phyloP scores from a whole-genome alignment of 2,113 vertebrate species.

The Murina feae region DNA sequence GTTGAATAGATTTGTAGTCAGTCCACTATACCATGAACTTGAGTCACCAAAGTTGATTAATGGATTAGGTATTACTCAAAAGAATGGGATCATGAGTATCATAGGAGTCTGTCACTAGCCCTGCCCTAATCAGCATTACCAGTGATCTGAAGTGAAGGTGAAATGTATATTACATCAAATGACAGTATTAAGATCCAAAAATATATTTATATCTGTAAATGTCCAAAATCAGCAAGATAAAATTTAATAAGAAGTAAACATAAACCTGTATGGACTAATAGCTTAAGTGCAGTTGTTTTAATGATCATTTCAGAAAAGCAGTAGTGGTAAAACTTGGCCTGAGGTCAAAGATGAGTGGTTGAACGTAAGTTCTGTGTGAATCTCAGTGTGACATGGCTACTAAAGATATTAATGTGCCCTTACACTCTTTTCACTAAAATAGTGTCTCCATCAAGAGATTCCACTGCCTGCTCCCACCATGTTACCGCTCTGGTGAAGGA shows the following conservation, averaged over 20 bases:
- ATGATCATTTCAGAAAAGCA: not conserved
- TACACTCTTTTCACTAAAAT: not conserved
- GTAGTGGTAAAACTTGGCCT: not conserved
- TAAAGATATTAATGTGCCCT: not conserved
- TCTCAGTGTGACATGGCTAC: not conserved
- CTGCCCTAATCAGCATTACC: not conserved
- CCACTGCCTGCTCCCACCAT: not conserved
- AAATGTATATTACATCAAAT: not conserved
- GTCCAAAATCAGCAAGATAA: not conserved
- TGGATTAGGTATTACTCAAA: not conserved
- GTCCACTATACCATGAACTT: not conserved
- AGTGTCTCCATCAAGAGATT: not conserved
- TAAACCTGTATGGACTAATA: not conserved
- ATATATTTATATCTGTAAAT: not conserved
- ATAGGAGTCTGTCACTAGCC: not conserved
- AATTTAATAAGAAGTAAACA: not conserved
- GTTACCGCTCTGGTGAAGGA: accelerated
- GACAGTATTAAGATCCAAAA: not conserved
- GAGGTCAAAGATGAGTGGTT: not conserved
- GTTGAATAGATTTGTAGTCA: not conserved
- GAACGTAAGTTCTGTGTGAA: not conserved
- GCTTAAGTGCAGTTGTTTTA: not conserved
- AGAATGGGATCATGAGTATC: not conserved
- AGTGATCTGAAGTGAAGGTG: not conserved
- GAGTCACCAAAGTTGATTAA: not conserved